phyloP scores from a whole-genome alignment of 2,113 vertebrate species.

The Setophaga kirtlandii region DNA sequence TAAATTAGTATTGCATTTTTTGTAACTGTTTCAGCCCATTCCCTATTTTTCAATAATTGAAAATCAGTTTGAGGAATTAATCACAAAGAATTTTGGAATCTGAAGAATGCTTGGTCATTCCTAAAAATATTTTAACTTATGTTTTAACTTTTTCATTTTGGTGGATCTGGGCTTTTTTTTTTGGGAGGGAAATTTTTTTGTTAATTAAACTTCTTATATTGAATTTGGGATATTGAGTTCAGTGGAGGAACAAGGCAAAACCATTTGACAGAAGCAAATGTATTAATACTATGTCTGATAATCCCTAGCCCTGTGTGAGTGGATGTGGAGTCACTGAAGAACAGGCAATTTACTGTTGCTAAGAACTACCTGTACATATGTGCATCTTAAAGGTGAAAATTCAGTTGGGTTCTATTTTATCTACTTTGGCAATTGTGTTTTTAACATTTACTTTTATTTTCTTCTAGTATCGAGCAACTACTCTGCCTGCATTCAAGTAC shows the following conservation, averaged over 20 bases:
- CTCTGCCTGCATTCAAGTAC: conserved; percentile 96
- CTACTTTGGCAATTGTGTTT: not conserved
- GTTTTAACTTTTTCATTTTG: not conserved
- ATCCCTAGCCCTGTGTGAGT: not conserved
- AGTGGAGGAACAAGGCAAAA: not conserved
- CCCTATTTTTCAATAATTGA: not conserved
- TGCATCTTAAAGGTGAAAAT: not conserved
- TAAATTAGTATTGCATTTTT: not conserved
- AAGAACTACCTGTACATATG: not conserved
- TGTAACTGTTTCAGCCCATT: not conserved
- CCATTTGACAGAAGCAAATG: not conserved
- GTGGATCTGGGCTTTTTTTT: not conserved
- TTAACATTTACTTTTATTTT: not conserved
- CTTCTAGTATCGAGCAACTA: conserved; percentile 91
- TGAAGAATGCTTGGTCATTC: not conserved
- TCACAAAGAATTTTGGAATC: not conserved
- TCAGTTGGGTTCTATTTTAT: not conserved
- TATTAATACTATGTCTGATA: not conserved
- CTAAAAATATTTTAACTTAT: not conserved
- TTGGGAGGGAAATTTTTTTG: not conserved
- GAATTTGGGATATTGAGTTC: not conserved
- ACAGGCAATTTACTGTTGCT: not conserved
- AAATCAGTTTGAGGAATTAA: not conserved
- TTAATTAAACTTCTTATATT: not conserved
- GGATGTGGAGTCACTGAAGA: not conserved